Base-by-base conservation (phyloP, 2,888 invertebrate species). In the Rhagophthalmus giganteus region DNA sequence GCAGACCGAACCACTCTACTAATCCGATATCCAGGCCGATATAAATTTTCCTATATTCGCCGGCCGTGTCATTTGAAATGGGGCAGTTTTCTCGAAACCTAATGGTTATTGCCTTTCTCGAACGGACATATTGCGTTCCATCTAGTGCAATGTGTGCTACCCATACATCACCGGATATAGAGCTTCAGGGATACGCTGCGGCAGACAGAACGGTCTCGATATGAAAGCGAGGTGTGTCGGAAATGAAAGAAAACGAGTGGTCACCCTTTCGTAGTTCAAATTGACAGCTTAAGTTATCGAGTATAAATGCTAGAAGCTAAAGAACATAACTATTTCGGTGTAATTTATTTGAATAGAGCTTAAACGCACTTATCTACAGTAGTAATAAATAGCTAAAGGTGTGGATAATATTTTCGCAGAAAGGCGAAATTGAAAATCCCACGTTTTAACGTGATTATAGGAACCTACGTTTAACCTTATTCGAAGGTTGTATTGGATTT, bases 41-140 rank as follows among this genome's bases (percentile, higher is more conserved):
- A 79, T 79, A 79, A 79, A 79, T 79, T 79, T 70, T 76, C 74
- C 74, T 78, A 79, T 79, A 79, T 79, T 79, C 78, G 78, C 76
- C 77, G 78, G 75, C 76, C 77, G 78, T 78, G 79, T 79, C 79
- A 78, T 76, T 75, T 76, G 76, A 76, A 79, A 79, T 79, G 78
- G 79, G 78, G 78, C 77, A 78, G 78, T 79, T 79, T 79, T 78
- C 78, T 78, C 76, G 75, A 75, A 75, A 78, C 78, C 78, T 79
- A 79, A 79, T 79, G 79, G 79, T 79, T 79, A 79, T 79, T 79
- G 79, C 79, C 77, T 79, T 78, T 78, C 78, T 77, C 75, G 74
- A 69, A 74, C 76, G 78, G 78, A 79, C 79, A 79, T 79, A 79
- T 79, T 79, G 78, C 78, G 78, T 78, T 78, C 78, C 77, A 78